Conservation (phyloP, 35 echinoderm and acorn worm species). For the Anneissia japonica region DNA sequence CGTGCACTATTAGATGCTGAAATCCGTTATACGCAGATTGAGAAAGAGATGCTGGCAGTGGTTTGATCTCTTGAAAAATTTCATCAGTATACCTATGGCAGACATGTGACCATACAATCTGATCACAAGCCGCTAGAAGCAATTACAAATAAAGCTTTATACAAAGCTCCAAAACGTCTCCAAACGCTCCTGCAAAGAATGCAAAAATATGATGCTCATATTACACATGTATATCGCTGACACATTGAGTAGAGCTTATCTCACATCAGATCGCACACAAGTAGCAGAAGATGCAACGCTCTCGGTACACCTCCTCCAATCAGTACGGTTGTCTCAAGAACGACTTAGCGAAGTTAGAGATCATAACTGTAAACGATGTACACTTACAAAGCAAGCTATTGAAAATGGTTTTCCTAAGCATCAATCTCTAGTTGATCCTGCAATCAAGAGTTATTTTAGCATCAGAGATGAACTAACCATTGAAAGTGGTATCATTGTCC, state of each 20-base stretch:
- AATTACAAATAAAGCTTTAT: slow-evolving; percentile 46
- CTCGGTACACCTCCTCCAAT: too few relatives aligned
- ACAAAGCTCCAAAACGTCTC: slow-evolving; percentile 12
- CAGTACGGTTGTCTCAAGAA: too few relatives aligned
- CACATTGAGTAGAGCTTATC: slow-evolving; percentile 27
- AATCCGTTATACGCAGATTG: slow-evolving; percentile 10
- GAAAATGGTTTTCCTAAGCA: too few relatives aligned
- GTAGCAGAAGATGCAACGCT: neutral
- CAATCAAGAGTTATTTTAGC: neutral
- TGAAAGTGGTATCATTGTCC: neutral
- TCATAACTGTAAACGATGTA: too few relatives aligned
- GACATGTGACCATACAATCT: neutral
- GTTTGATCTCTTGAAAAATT: slow-evolving; percentile 35
- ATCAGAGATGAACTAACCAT: neutral
- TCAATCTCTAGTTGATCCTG: neutral
- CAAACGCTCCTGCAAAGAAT: slow-evolving; percentile 20
- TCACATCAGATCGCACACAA: neutral
- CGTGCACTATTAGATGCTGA: slow-evolving; percentile 14
- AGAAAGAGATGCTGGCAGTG: slow-evolving; percentile 27
- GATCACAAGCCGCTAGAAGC: slow-evolving; percentile 50
- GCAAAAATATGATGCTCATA: slow-evolving; percentile 26
- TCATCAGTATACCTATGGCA: slow-evolving; percentile 34
- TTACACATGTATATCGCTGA: slow-evolving; percentile 45
- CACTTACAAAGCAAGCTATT: too few relatives aligned
- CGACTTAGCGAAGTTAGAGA: too few relatives aligned